Evolutionary conservation across 1,140 invertebrate genomes (phyloP), one percentile per base, ranked within the genome.

Genomic region (Brachionus rubens): DNA sequence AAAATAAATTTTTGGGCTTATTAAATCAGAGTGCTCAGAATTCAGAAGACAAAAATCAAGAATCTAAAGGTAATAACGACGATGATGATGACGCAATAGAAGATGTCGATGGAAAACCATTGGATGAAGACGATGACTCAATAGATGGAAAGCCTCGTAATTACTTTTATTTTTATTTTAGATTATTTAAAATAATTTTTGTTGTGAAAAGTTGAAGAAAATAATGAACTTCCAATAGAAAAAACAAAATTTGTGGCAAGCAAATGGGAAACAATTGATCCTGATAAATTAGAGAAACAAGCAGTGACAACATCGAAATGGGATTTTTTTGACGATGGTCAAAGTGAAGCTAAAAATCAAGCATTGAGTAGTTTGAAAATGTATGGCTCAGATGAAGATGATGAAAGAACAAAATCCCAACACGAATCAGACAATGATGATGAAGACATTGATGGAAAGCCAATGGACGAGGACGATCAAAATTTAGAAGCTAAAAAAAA

Each of bases 1-100:
- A 95, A 82, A 94, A 95, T 82, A 88, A 92, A 10, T 99, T 99
- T 81, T 85, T 94, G 10, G 93, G 93, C 3, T 81, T 90, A 3
- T 81, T 85, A 54, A 28, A 19, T 33, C 47, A 52, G 54, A 14
- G 1, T 7, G n/a, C n/a, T n/a, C n/a, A n/a, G n/a, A n/a, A n/a
- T n/a, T n/a, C n/a, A n/a, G n/a, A n/a, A n/a, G n/a, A n/a, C n/a
- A n/a, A n/a, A n/a, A n/a, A n/a, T n/a, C n/a, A n/a, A n/a, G n/a
- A n/a, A n/a, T 28, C 43, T 19, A 21, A 75, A 14, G 28, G 16
- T 24, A 52, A 75, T 2, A 43, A 54, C 26, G 26, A 30, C 9
- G 24, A n/a, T 21, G 21, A 50, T 14, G 1, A 4, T 3, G 65
- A 24, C 19, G n/a, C 36, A 0, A 54, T 62, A 16, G 75, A 76